Base-by-base conservation (phyloP, 2,888 invertebrate species). In the Eurytoma californica region DNA sequence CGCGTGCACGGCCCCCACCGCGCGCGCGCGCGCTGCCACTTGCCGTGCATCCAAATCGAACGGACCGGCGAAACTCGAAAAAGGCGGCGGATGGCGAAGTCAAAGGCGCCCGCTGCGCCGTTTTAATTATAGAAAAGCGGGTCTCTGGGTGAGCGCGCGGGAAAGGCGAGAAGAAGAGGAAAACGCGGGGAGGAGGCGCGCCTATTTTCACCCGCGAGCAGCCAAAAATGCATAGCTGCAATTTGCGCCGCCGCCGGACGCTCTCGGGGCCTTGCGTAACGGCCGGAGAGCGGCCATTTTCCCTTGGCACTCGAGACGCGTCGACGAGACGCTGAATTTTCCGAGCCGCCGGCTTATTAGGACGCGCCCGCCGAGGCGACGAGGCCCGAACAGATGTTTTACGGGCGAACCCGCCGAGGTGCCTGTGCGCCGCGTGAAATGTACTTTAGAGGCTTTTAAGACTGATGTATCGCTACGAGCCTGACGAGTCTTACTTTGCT, bases 191-290 rank as follows among this genome's bases (percentile, higher is more conserved):
- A 39, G 28, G 20, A 13, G n/a, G 63, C 69, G 80, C 82, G 79
- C 61, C 82, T 77, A 79, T 82, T 82, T 83, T 82, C 72, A 74
- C 70, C 14, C 77, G 75, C 66, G 66, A 70, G 68, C 69, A 82
- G 84, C 84, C 86, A 82, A 84, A 85, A 85, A 82, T 82, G 81
- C 80, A 78, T 60, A 39, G 75, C 82, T 70, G 79, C 79, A 82
- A 81, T 80, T 82, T 67, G 51, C 67, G 65, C 57, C 77, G 30
- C 5, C 49, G 30, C n/a, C 61, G 28, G 51, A 47, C 28, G 39
- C 30, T n/a, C 58, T 16, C 39, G n/a, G 13, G 55, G 51, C 66
- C 70, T 86, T 86, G 84, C 82, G 81, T 84, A 85, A 85, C 67
- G 67, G 49, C 14, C 47, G 53, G 49, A 20, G 58, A 20, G 58